Evolutionary conservation across 2,797 vertebrate genomes (phyloP).

Genomic region (Limnodromus scolopaceus): DNA sequence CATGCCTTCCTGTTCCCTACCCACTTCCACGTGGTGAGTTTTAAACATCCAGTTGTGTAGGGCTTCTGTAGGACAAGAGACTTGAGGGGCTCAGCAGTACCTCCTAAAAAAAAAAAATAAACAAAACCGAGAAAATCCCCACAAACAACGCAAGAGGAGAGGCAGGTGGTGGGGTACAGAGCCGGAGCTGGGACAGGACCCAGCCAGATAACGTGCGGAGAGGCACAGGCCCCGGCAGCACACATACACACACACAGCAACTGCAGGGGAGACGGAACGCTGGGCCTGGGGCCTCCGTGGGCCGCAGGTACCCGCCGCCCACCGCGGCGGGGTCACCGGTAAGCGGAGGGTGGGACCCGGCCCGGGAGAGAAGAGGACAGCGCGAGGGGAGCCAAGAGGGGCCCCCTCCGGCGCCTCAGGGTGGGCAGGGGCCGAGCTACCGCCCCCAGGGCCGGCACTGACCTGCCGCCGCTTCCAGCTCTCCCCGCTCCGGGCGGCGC

Average conservation of each 20-base stretch:
- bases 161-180: not conserved
- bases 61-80: no score
- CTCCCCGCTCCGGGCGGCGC: not conserved
- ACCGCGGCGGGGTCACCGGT: not conserved
- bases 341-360: no score
- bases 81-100: fast-evolving
- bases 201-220: not conserved
- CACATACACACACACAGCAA: not conserved
- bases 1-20: not conserved
- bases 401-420: no score
- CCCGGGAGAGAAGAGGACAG: not conserved
- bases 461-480: constrained; percentile 30
- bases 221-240: no score
- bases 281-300: not conserved
- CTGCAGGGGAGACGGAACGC: fast-evolving
- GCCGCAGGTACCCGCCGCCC: not conserved
- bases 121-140: not conserved
- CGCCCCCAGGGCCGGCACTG: constrained; percentile 11
- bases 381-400: no score
- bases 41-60: fast-evolving
- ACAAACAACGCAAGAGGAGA: not conserved
- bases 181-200: not conserved
- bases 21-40: fast-evolving
- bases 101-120: not conserved
- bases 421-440: not conserved